These are phyloP conservation scores for Esox niger DNA, from an alignment of 2,113 vertebrate genomes.

Conservation along the genomic window DNA sequence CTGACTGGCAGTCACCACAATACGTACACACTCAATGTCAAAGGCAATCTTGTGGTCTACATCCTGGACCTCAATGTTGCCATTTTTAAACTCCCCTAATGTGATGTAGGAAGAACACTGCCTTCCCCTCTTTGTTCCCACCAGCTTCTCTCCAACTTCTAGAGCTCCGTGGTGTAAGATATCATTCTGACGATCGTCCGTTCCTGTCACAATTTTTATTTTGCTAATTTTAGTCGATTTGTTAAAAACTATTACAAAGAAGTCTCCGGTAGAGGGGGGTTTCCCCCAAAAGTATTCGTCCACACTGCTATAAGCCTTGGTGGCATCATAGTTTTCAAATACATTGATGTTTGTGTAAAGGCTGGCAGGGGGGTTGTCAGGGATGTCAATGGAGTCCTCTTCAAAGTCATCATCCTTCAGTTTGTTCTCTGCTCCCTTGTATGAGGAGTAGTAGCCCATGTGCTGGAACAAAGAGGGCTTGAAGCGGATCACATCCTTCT, in stretches of 20 bases:
- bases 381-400: constrained; percentile 92
- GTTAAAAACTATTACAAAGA: constrained; percentile 85
- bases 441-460: constrained; percentile 98
- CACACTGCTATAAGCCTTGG: constrained; percentile 88
- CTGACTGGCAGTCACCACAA: constrained; percentile 86
- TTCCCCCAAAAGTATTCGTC: constrained; percentile 97
- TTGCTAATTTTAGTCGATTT: constrained; percentile 81
- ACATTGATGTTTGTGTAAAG: constrained; percentile 90
- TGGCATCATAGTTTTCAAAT: constrained; percentile 89
- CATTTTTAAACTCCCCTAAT: constrained; percentile 87
- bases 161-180: constrained; percentile 87
- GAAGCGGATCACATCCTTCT: constrained; percentile 90
- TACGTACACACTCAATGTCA: constrained; percentile 87
- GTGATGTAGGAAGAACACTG: constrained; percentile 84
- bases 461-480: constrained; percentile 99
- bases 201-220: constrained; percentile 88
- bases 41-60: constrained; percentile 89
- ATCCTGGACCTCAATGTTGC: constrained; percentile 84
- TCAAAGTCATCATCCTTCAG: constrained; percentile 98
- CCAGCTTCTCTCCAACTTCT: constrained; percentile 83
- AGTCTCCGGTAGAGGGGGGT: constrained; percentile 83
- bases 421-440: constrained; percentile 95
- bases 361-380: constrained; percentile 93
- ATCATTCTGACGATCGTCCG: constrained; percentile 89
- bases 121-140: constrained; percentile 76